Conservation (phyloP, 2,888 invertebrate genomes). For the Holacanthella duospinosa region DNA sequence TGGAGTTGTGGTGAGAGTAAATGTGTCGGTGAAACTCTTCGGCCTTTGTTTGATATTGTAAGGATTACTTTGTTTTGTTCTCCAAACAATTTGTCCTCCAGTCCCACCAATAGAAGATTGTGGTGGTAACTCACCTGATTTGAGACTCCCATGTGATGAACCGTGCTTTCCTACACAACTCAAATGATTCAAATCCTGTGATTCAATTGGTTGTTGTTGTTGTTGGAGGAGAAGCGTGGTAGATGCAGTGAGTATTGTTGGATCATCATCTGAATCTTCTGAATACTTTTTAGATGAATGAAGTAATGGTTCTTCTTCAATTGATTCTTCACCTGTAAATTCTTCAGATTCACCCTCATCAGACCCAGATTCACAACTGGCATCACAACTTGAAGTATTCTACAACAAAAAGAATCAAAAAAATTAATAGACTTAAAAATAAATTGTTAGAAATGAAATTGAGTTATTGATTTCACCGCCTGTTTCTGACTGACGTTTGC, state of each 20-base stretch:
- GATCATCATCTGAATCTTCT: conserved; percentile 35
- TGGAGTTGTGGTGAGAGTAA: no score
- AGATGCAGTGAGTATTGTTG: conserved; percentile 32
- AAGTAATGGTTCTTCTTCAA: background rate
- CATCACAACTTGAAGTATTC: conserved; percentile 37
- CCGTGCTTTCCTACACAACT: background rate
- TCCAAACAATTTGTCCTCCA: conserved; percentile 25
- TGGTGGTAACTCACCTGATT: conserved; percentile 15
- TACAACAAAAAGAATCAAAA: conserved; percentile 15
- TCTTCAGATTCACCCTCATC: conserved; percentile 27
- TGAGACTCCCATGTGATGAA: background rate
- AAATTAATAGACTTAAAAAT: conserved; percentile 3
- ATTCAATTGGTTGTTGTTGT: background rate
- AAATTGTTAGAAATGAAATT: no score
- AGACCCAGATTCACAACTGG: conserved; percentile 35
- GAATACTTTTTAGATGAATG: conserved; percentile 11
- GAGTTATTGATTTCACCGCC: background rate
- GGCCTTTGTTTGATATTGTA: conserved; percentile 28
- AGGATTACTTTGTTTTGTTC: conserved; percentile 30
- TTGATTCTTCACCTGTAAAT: background rate
- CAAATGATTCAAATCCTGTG: no score
- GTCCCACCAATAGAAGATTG: conserved; percentile 17
- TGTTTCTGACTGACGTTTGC: no score
- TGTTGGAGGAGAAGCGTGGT: conserved; percentile 11
- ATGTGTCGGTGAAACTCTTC: conserved; percentile 37